phyloP scores from a whole-genome alignment of 92 coral and sea anemone species.

The Heliopora coerulea region DNA sequence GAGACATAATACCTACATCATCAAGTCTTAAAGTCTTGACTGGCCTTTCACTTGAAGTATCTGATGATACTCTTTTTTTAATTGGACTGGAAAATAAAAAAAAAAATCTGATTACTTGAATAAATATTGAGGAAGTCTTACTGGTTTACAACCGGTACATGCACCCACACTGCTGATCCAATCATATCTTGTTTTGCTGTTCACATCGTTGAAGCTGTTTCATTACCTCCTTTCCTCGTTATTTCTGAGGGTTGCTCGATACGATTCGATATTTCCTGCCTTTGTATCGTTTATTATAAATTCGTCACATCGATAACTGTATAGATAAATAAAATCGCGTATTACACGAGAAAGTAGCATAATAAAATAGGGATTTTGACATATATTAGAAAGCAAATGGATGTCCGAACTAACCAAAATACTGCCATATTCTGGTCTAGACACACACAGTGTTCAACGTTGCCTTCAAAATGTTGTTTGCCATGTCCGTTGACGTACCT shows the following conservation, averaged over 20 bases:
- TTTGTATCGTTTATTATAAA: constrained; percentile 91
- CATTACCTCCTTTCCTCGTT: constrained; percentile 20
- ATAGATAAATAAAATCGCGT: constrained; percentile 11
- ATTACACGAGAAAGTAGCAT: neutral
- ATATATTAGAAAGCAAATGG: neutral
- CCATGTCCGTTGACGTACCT: constrained; percentile 99
- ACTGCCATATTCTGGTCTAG: constrained; percentile 85
- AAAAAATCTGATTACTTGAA: neutral
- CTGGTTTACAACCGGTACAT: no score
- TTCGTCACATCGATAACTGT: constrained; percentile 93
- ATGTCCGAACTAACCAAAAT: constrained; percentile 72
- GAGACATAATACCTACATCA: constrained; percentile 75
- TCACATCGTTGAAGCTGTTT: neutral
- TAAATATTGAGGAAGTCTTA: neutral
- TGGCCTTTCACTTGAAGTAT: neutral
- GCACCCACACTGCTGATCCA: neutral
- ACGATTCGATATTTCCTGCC: constrained; percentile 79
- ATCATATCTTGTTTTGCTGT: no score
- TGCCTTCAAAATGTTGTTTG: constrained; percentile 77
- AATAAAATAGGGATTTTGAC: neutral
- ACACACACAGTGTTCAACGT: constrained; percentile 81
- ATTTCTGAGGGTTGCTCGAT: constrained; percentile 63
- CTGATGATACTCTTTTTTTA: constrained; percentile 21
- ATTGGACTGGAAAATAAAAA: neutral
- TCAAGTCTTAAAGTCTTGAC: constrained; percentile 24